Percentiles rank a stretch among this genome's conserved stretches.
These are phyloP conservation scores for Smutsia temminckii DNA, from an alignment of 2,797 vertebrate species.

Conservation along the genomic window DNA sequence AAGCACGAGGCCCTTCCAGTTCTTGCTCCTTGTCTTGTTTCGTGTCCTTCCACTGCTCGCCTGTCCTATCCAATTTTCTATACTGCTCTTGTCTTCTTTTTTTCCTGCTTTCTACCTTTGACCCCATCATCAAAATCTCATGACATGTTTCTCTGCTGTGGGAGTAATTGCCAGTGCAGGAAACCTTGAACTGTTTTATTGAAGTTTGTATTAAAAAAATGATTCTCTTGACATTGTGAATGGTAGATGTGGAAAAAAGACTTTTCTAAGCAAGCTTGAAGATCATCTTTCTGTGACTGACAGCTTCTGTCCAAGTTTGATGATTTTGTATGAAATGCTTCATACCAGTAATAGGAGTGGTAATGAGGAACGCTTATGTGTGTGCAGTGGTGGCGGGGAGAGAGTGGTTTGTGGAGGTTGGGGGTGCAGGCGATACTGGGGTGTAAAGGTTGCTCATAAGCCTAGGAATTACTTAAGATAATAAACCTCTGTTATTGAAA, in stretches of 20 bases:
- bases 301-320: constrained; percentile 12
- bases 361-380: constrained; percentile 29
- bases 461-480: constrained; percentile 83
- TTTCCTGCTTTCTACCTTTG: not conserved
- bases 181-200: constrained; percentile 25
- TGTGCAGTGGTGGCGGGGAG: not conserved
- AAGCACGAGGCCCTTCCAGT: not conserved
- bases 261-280: constrained; percentile 29
- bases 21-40: not conserved
- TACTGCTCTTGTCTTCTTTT: not conserved
- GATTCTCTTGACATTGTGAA: constrained; percentile 29
- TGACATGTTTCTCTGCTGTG: not conserved
- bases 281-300: constrained; percentile 48
- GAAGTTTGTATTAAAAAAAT: not conserved
- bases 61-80: not conserved
- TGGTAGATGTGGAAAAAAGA: not conserved
- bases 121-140: not conserved
- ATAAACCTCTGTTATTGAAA: constrained; percentile 83
- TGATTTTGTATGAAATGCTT: constrained; percentile 23
- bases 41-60: not conserved
- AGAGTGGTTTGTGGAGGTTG: not conserved
- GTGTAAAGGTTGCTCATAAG: constrained; percentile 65
- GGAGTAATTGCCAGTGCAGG: not conserved
- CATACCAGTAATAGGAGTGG: not conserved
- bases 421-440: not conserved